These are phyloP conservation scores for Sebastes nivosus DNA, from an alignment of 2,797 vertebrate genomes.

Conservation along the genomic window DNA sequence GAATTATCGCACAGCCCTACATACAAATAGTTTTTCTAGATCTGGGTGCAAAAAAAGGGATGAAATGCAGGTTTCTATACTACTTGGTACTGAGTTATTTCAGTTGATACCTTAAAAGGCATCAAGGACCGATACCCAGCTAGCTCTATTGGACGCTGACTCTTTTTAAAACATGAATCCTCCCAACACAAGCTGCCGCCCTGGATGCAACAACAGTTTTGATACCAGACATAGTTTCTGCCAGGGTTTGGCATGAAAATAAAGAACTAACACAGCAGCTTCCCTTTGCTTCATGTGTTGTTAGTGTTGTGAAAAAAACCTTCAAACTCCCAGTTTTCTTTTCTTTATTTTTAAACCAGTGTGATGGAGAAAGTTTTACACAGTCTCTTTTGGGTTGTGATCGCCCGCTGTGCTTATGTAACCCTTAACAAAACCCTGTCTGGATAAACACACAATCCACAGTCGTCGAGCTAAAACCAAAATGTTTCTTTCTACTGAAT, in stretches of 20 bases:
- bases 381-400: background rate
- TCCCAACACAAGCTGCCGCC: background rate
- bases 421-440: background rate
- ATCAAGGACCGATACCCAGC: background rate
- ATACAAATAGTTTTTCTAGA: no score
- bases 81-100: no score
- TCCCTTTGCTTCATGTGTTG: background rate
- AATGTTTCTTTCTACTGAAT: background rate
- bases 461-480: background rate
- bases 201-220: background rate
- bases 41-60: no score
- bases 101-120: no score
- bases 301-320: background rate
- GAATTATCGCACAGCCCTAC: no score
- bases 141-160: no score
- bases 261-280: background rate
- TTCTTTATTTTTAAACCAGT: background rate
- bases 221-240: background rate
- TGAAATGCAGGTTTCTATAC: no score
- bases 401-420: background rate
- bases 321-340: background rate
- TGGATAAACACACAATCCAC: background rate
- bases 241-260: background rate
- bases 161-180: background rate
- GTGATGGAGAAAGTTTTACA: background rate